These are phyloP conservation scores for Chamaetylas fuelleborni DNA, from an alignment of 2,113 vertebrate genomes.

Conservation along the genomic window DNA sequence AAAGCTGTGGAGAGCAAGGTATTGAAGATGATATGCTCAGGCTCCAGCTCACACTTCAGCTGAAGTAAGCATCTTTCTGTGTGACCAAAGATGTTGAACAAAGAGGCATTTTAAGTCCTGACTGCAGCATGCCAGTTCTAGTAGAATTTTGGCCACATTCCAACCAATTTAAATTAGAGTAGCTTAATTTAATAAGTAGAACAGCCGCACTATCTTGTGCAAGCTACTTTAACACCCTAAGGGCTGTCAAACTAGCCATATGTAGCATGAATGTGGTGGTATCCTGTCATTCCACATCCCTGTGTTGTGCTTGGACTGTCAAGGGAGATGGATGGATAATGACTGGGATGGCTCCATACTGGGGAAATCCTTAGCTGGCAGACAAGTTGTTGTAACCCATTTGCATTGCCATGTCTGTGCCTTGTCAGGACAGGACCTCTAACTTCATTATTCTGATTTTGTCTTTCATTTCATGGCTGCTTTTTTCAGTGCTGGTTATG, in stretches of 20 bases:
- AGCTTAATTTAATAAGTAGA: conserved; percentile 38
- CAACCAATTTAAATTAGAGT: conserved; percentile 14
- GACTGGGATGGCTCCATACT: background rate
- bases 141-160: conserved; percentile 15
- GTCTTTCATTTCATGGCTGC: background rate
- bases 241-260: background rate
- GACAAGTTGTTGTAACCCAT: background rate
- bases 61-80: background rate
- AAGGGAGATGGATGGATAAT: background rate
- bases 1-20: background rate
- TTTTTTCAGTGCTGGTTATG: background rate
- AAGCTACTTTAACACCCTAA: background rate
- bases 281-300: background rate
- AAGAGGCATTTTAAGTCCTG: conserved; percentile 24
- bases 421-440: background rate
- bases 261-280: background rate
- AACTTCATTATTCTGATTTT: background rate
- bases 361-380: background rate
- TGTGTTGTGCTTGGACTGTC: background rate
- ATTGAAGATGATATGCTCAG: background rate
- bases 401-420: background rate
- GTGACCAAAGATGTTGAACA: background rate
- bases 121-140: conserved; percentile 7
- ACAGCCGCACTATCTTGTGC: background rate
- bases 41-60: conserved; percentile 6